phyloP scores from a whole-genome alignment of 2,797 vertebrate genomes.

The Pseudocheirus occidentalis region DNA sequence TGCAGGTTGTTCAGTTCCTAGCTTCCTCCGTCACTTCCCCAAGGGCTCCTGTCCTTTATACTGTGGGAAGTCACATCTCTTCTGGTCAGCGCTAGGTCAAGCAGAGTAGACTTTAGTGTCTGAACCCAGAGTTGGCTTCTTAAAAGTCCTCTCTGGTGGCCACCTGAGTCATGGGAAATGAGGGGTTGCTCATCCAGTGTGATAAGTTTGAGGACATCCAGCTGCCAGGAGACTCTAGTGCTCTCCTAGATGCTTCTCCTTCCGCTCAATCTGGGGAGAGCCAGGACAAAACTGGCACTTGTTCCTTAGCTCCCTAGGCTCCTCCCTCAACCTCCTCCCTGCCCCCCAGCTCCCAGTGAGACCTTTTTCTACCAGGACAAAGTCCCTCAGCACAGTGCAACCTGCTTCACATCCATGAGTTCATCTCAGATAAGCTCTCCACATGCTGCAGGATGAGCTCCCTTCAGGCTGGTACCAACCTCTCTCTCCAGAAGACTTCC shows the following conservation, averaged over 20 bases:
- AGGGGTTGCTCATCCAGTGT: no score
- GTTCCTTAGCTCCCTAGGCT: background rate
- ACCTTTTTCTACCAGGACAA: background rate
- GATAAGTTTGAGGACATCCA: background rate
- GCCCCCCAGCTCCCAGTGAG: background rate
- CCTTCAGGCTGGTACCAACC: background rate
- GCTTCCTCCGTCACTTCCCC: no score
- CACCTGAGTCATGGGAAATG: background rate
- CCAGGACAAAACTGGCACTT: background rate
- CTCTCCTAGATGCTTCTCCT: no score
- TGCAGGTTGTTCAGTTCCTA: no score
- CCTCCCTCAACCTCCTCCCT: background rate
- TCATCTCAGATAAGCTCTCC: background rate
- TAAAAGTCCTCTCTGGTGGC: background rate
- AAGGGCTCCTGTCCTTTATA: no score
- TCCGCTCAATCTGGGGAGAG: background rate
- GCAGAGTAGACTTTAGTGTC: background rate
- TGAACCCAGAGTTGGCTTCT: background rate
- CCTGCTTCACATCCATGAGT: background rate
- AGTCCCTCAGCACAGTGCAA: background rate
- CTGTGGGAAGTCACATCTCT: no score
- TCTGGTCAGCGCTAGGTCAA: background rate
- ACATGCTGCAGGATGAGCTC: background rate
- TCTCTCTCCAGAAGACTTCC: background rate
- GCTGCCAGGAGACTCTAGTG: background rate